Conservation (phyloP, 2,113 vertebrate species). For the Tenebrosternarchus preto region DNA sequence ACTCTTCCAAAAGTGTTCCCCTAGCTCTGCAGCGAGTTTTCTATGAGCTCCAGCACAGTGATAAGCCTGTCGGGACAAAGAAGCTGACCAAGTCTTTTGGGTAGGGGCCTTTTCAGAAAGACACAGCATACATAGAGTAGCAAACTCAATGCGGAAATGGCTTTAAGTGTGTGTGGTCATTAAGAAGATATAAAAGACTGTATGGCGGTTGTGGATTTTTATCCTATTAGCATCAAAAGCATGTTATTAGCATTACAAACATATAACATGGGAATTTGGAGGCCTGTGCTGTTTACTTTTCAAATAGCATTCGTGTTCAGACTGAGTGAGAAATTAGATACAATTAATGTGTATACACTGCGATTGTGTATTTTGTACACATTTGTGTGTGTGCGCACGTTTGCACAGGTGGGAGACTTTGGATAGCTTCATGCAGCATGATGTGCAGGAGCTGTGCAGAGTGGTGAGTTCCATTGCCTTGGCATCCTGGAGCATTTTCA, state of each 20-base stretch:
- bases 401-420: constrained; percentile 93
- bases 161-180: no score
- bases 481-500: background rate
- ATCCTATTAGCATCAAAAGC: no score
- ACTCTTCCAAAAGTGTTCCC: constrained; percentile 98
- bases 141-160: no score
- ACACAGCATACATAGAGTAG: background rate
- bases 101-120: constrained; percentile 69
- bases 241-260: no score
- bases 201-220: no score
- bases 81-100: constrained; percentile 99
- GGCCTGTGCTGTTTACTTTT: no score
- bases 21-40: constrained; percentile 97
- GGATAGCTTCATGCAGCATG: constrained; percentile 99
- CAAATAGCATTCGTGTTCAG: no score
- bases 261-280: no score
- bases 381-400: background rate
- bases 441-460: constrained; percentile 96
- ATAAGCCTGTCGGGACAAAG: constrained; percentile 98
- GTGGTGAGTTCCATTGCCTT: constrained; percentile 85
- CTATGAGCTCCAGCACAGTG: constrained; percentile 97
- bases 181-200: no score
- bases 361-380: constrained; percentile 39
- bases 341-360: background rate
- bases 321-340: no score